These are phyloP conservation scores for Arctia plantaginis DNA, from an alignment of 2,888 invertebrate genomes.

Conservation along the genomic window DNA sequence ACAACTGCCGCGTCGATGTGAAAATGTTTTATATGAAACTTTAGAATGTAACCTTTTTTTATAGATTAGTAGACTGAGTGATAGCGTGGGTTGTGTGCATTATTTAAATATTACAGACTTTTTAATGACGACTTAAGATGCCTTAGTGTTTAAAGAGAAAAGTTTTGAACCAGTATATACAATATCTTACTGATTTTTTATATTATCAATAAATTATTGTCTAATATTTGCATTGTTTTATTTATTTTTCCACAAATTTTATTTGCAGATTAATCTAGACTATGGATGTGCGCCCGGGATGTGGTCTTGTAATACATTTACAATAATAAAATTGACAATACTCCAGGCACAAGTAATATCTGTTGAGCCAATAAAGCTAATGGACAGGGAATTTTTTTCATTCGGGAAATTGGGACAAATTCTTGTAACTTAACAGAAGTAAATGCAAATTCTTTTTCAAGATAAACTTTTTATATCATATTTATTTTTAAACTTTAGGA, in stretches of 20 bases:
- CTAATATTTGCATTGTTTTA: not conserved
- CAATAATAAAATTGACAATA: not conserved
- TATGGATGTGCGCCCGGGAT: not conserved
- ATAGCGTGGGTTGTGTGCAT: slow-evolving; percentile 44
- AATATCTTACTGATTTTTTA: slow-evolving; percentile 40
- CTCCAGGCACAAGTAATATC: not conserved
- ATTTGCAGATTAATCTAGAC: not conserved
- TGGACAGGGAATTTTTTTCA: not conserved
- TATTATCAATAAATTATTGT: slow-evolving; percentile 44
- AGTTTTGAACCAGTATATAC: slow-evolving; percentile 6
- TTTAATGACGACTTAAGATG: slow-evolving; percentile 17
- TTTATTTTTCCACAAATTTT: not conserved
- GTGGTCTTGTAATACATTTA: not conserved
- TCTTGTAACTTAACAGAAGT: not conserved
- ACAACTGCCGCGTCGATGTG: not conserved
- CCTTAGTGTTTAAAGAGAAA: slow-evolving; percentile 14
- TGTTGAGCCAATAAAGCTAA: not conserved
- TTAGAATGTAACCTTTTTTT: not conserved
- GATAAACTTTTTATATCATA: too few relatives aligned
- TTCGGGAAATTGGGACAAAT: not conserved
- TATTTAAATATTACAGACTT: slow-evolving; percentile 35
- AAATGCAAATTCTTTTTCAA: not conserved
- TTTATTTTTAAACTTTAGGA: not conserved
- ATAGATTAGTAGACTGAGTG: slow-evolving; percentile 17
- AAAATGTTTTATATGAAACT: not conserved